Evolutionary conservation across 2,113 vertebrate species (phyloP), one percentile per base, ranked within the genome.

Genomic region (Serilophus lunatus): DNA sequence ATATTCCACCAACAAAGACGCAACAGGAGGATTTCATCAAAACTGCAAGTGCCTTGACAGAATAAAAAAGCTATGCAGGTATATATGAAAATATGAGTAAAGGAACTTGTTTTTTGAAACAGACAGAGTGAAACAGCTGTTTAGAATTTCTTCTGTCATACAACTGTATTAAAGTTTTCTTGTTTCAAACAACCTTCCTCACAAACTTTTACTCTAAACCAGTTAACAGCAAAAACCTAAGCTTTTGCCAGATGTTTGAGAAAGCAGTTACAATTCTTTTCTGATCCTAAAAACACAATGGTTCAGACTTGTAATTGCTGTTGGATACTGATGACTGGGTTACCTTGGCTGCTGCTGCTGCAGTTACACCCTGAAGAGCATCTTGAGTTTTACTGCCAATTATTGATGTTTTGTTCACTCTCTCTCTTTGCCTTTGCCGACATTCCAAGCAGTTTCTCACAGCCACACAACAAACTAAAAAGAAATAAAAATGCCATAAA

Each of bases 381-480:
- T 99, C 99, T 93, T 98, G 99, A 91, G 98, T 92, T 97, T 99
- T 99, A 82, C 97, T 98, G 82, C 97, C 97, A 76, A 97, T 97
- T 78, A 98, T 70, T 13, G 97, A 97, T 1, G 97, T 95, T 87
- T 98, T 98, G 87, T 92, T 97, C 36, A 98, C 98, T 38, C 98
- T 97, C 86, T 99, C 98, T 88, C 98, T 98, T 93, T 99, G 99
- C 74, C 98, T 98, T 78, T 99, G 99, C 50, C 99, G 98, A 95
- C 99, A 99, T 85, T 99, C 99, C 75, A 99, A 98, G 96, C 99
- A 99, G 97, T 98, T 99, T 95, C 98, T 98, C 85, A 99, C 99
- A 86, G 99, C 99, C 95, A 99, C 99, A 96, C 99, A 99, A 74
- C 99, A 99, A 95, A 99, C 99, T 99, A 95, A 74, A 85, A 94